Base-by-base conservation (phyloP, 2,113 vertebrate genomes). In the Piprites chloris region DNA sequence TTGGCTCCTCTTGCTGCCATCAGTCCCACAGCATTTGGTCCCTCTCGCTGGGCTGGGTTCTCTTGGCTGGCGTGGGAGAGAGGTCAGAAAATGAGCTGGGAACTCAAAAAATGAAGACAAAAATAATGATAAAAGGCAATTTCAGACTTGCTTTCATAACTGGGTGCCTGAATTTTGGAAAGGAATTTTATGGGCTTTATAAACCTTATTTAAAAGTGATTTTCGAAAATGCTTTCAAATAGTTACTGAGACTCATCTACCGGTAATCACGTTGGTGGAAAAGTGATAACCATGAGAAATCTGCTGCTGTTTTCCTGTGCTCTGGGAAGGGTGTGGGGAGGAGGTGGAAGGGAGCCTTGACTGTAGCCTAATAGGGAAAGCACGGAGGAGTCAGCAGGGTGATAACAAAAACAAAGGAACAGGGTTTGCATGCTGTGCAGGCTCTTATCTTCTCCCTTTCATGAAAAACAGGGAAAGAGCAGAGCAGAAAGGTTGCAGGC, bases 21-120 rank as follows among this genome's bases (percentile, higher is more conserved):
- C 0, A 2, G n/a, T 33, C 52, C 59, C 6, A 8, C 26, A 18
- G 46, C 8, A 1, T 15, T 37, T 28, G n/a, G 30, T 2, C 5
- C 12, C 8, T 0, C 53, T 50, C 22, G 41, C 37, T 62, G 61
- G 55, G 55, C 62, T 93, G 20, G n/a, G 11, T 18, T 58, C 21
- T 73, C 33, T 44, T 20, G 62, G 33, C 61, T 75, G 49, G 33
- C 3, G 1, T 9, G 17, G 42, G 42, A 24, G 35, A 20, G 35
- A 30, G 33, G 72, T 72, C 32, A 72, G 49, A 79, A 49, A 65
- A 42, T 7, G 76, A 83, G 62, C 62, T n/a, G n/a, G 5, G 26
- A 47, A 44, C 27, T n/a, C 28, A 26, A 30, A 41, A 37, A 28
- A 26, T 13, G 37, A 41, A 68, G 77, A 30, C 41, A 42, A n/a